These are phyloP conservation scores for Drosophila antonietae DNA, from an alignment of 2,888 invertebrate species.

Conservation along the genomic window DNA sequence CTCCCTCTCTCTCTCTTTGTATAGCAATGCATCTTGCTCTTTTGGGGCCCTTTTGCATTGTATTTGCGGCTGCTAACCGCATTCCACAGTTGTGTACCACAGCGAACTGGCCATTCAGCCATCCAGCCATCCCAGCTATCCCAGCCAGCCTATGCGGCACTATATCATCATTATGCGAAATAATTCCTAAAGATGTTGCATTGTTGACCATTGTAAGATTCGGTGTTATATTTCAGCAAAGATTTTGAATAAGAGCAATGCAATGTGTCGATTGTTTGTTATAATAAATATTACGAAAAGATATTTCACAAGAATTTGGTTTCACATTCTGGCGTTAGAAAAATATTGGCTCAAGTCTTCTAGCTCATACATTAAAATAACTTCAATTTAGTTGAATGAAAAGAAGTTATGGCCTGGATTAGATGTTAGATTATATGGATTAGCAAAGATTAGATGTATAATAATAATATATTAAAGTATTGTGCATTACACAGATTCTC, in stretches of 20 bases:
- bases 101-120: conserved; percentile 8
- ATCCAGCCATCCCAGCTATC: not conserved
- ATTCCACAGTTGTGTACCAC: conserved; percentile 52
- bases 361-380: not conserved
- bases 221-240: conserved; percentile 40
- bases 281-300: not conserved
- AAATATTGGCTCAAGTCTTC: not conserved
- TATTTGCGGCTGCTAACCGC: conserved; percentile 53
- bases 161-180: conserved; percentile 75
- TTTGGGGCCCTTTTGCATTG: conserved; percentile 57
- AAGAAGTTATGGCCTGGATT: not conserved
- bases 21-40: conserved; percentile 20
- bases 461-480: not conserved
- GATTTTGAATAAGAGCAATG: conserved; percentile 6
- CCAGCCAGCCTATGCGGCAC: conserved; percentile 56
- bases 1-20: conserved; percentile 13
- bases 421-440: too few relatives aligned
- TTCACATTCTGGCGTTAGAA: not conserved
- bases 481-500: not conserved
- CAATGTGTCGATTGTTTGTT: conserved; percentile 18
- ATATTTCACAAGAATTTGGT: not conserved
- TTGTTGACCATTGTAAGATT: conserved; percentile 51
- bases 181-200: conserved; percentile 57
- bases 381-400: not conserved
- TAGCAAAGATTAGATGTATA: not conserved